Base-by-base conservation (phyloP, 2,888 invertebrate genomes). In the Cancer borealis region DNA sequence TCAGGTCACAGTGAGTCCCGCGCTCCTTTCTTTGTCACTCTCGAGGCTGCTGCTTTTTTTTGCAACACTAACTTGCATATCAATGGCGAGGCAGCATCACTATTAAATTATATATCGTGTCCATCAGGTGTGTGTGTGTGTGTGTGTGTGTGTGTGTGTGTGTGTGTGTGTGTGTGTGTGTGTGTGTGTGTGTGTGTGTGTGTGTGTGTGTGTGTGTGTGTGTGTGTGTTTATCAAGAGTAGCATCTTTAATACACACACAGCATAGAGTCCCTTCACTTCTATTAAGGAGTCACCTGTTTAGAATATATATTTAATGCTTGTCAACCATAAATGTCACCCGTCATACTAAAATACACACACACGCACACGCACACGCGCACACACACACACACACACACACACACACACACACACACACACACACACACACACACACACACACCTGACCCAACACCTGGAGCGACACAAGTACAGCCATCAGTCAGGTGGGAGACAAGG, bases 391-490 rank as follows among this genome's bases (percentile, higher is more conserved):
- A 66, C 66, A 66, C 66, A 88, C 88, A 88, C 88, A 88, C 45
- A 89, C 88, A 89, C 88, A 89, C 88, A 89, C 88, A 89, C 88
- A 89, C 88, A 89, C 88, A 89, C 88, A 89, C 88, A 89, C 88
- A 89, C 88, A 89, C 88, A 89, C 88, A 89, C 88, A 89, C 88
- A 89, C 88, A 89, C 88, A 89, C 88, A 89, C 88, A 89, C 88
- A 89, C 88, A 89, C 88, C 17, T 88, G 90, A 46, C 39, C 73
- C 30, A 45, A 73, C 46, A 54, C 54, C 30, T 14, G 66, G 66
- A 93, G 66, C 26, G 66, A 47, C 66, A 89, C 12, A 21, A 93
- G 93, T 89, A 47, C 14, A 47, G 79, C 49, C 73, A 79, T 89
- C 73, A 90, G 73, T 89, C 88, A 91, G 54, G 21, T 10, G 39